Percentiles rank a stretch among this genome's conserved stretches.
Conservation (phyloP, 2,113 vertebrate species). For the Phrynosoma platyrhinos region DNA sequence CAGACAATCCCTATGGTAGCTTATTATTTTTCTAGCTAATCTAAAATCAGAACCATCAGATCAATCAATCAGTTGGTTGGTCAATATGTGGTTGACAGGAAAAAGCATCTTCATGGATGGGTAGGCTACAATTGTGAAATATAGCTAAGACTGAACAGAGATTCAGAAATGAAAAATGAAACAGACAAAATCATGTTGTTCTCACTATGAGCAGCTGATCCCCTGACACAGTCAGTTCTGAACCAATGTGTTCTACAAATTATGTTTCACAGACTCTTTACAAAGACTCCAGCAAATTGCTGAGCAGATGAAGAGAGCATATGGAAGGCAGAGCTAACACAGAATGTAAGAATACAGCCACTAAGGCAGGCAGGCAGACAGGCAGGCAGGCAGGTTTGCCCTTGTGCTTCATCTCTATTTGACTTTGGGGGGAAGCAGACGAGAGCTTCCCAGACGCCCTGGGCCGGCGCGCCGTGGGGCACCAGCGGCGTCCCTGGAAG, state of each 20-base stretch:
- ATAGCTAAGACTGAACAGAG: no score
- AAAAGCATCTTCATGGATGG: neutral
- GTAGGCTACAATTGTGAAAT: neutral
- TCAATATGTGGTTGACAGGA: neutral
- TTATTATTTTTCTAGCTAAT: neutral
- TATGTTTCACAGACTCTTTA: neutral
- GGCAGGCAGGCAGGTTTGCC: neutral
- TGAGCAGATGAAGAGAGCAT: slow-evolving; percentile 1
- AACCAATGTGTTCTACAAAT: neutral
- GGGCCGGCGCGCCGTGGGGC: no score
- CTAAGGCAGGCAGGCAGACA: neutral
- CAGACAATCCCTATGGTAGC: no score
- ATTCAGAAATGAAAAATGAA: neutral
- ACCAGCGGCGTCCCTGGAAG: no score
- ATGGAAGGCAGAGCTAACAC: neutral
- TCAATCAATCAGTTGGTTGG: neutral
- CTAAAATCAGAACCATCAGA: neutral
- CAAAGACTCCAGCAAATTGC: neutral
- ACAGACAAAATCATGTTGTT: neutral
- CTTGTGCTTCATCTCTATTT: neutral
- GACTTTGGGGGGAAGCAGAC: no score
- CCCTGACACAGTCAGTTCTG: neutral
- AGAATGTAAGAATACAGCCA: neutral
- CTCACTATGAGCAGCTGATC: neutral
- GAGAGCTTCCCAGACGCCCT: no score